Base-by-base conservation (phyloP, 2,888 invertebrate species). In the Labia minor region DNA sequence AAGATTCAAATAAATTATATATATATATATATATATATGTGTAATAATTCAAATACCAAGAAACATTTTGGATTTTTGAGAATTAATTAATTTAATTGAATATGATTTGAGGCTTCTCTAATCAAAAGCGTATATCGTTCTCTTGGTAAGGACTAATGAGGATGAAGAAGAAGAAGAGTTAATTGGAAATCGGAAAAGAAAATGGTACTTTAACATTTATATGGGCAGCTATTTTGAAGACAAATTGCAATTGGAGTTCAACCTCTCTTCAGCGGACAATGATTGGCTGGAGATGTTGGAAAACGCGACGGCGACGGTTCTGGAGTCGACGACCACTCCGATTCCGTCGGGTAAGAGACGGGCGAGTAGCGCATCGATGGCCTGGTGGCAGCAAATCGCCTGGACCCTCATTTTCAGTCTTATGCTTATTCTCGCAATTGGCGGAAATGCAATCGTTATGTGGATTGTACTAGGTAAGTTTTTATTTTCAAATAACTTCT, bases 391-490 rank as follows among this genome's bases (percentile, higher is more conserved):
- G 81, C 80, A 85, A 73, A 81, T 89, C 66, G 82, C 86, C 63
- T 93, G 92, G 89, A 86, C 87, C 62, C 79, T 86, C 11, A 79
- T 90, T 16, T 93, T 91, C 73, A 83, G 86, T 0, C 78, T 85
- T 20, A 92, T 93, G 87, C 81, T 93, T 61, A 78, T 87, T 8
- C 84, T 89, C 1, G 90, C 92, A 0, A 87, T 90, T 62, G 87
- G 89, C 0, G 95, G 95, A 19, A 95, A 95, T 74, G 83, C 88
- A 61, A 90, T 94, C 69, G 95, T 95, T 65, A 90, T 95, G 72
- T 95, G 95, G 95, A 95, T 95, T 73, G 92, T 95, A 10, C 83
- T 86, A 72, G 90, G 90, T 89, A 77, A 81, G 84, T 76, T 64
- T 69, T 68, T 20, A 37, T 62, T 37, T 26, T 3, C 19, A 19